Conservation (phyloP, 2,888 invertebrate species). For the Aspidapion aeneum region DNA sequence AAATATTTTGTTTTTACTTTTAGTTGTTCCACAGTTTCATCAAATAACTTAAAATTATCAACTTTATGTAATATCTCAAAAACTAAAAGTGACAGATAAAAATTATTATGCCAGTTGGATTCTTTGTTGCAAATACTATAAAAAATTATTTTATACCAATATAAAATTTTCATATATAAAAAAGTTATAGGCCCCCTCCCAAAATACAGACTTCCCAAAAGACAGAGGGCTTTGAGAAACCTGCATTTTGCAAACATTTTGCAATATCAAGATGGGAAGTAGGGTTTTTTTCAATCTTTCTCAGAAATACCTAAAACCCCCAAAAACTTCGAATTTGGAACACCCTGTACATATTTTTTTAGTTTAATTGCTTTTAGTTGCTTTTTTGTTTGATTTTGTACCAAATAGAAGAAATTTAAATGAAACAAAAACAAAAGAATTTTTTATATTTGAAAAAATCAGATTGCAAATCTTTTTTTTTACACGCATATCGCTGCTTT, state of each 20-base stretch:
- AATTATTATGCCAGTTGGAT: neutral
- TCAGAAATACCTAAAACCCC: neutral
- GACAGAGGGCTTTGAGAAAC: too few species aligned
- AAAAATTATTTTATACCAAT: neutral
- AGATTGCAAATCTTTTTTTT: too few species aligned
- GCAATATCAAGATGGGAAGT: neutral
- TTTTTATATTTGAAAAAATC: too few species aligned
- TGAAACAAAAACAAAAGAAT: too few species aligned
- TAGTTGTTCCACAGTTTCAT: too few species aligned
- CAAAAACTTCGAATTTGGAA: neutral
- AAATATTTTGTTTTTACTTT: too few species aligned
- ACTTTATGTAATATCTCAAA: neutral
- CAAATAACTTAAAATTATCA: too few species aligned
- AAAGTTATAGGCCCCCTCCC: neutral
- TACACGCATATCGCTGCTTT: too few species aligned
- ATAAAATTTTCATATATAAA: neutral
- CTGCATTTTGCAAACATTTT: too few species aligned
- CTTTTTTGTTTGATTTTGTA: too few species aligned
- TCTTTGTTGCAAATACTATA: neutral
- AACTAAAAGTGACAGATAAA: neutral
- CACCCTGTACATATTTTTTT: neutral
- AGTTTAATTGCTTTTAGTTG: too few species aligned
- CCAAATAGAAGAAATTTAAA: too few species aligned
- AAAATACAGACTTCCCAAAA: neutral
- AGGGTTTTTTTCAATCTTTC: neutral